Evolutionary conservation across 2,113 vertebrate genomes (phyloP), one percentile per base, ranked within the genome.

Genomic region (Nematolebias whitei): DNA sequence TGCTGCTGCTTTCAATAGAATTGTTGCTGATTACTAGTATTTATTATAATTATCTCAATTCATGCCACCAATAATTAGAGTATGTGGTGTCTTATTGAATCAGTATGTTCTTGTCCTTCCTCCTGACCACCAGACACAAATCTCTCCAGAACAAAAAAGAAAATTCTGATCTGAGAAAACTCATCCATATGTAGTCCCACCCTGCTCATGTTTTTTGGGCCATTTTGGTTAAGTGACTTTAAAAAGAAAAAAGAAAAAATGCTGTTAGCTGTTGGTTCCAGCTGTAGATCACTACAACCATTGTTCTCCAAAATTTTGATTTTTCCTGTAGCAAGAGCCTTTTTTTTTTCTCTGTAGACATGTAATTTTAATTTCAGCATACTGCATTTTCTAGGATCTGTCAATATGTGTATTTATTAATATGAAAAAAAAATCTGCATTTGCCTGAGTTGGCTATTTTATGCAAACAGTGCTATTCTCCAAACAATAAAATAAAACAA

Each of bases 31-130:
- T 98, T 95, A 94, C 90, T 87, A 92, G 88, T 93, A 96, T 97
- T 96, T 95, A 94, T 95, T 93, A 94, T 95, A 96, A 96, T 98
- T 96, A 96, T 89, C 89, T 92, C 87, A 89, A 90, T 94, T 95
- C 94, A 93, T 92, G 85, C 90, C 92, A 91, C 87, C 94, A 95
- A 92, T 94, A 92, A 93, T 93, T 90, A 87, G 91, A 93, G 90
- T 92, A 94, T 95, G 95, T 94, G 91, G 86, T 76, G 88, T 91
- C 94, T 95, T 95, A 96, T 97, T 96, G 91, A 93, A 96, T 97
- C 95, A 93, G 91, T 61, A 51, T 75, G 79, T 78, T 74, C 59
- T 38, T 82, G 77, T 83, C 75, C 80, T 87, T 89, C 83, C 87
- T 88, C 70, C 52, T 13, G 15, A 51, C 77, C 55, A 68, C 77